These are phyloP conservation scores for Hylaea fasciaria DNA, from an alignment of 2,888 invertebrate species.

Conservation along the genomic window DNA sequence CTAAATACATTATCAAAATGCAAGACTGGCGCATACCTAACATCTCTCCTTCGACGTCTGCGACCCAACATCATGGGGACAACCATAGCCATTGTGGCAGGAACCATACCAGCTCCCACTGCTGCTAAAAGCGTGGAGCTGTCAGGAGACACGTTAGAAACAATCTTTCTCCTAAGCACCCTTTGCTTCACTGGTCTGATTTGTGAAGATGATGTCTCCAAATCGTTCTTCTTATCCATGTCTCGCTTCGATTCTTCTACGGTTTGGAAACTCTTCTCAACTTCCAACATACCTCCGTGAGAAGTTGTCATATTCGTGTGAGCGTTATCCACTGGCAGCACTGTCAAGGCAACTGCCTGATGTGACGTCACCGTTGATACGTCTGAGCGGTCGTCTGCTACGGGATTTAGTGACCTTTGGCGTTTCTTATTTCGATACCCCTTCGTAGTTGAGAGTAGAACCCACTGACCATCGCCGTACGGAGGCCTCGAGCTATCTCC, in stretches of 20 bases:
- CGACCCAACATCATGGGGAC: constrained; percentile 90
- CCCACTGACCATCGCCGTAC: constrained; percentile 90
- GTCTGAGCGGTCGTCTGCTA: constrained; percentile 58
- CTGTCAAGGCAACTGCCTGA: constrained; percentile 87
- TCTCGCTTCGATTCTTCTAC: constrained; percentile 86
- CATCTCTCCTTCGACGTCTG: constrained; percentile 67
- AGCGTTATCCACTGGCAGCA: constrained; percentile 88
- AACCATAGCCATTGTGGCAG: constrained; percentile 92
- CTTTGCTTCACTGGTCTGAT: constrained; percentile 64
- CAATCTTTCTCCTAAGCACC: constrained; percentile 64
- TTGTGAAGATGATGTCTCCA: constrained; percentile 62
- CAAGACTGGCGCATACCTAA: constrained; percentile 44
- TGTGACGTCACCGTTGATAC: constrained; percentile 74
- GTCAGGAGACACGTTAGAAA: constrained; percentile 74
- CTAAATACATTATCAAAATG: constrained; percentile 58
- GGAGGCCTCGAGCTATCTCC: constrained; percentile 68
- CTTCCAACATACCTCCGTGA: constrained; percentile 90
- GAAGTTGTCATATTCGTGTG: constrained; percentile 87
- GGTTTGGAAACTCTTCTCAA: constrained; percentile 89
- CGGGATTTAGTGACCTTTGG: constrained; percentile 69
- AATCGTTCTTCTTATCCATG: constrained; percentile 71
- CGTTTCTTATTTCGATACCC: constrained; percentile 87
- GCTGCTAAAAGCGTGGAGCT: constrained; percentile 88
- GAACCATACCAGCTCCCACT: constrained; percentile 91
- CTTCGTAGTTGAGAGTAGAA: constrained; percentile 90